A percentile compares a stretch with the other conserved stretches of the same genome.
These are phyloP conservation scores for Cheilosia vulpina DNA, from an alignment of 2,888 invertebrate species.

Conservation along the genomic window DNA sequence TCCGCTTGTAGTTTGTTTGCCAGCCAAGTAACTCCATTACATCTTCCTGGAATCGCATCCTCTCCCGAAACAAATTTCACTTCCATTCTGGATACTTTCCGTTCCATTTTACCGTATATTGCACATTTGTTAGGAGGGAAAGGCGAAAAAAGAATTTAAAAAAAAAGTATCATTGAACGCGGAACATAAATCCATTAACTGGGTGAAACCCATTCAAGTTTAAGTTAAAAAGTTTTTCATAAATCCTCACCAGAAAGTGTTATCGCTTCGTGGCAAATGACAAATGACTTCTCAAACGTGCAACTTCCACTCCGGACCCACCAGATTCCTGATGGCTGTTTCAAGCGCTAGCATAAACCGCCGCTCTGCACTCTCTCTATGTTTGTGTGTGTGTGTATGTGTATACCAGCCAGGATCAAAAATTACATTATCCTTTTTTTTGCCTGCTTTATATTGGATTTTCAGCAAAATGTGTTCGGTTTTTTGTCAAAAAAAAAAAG, in stretches of 20 bases:
- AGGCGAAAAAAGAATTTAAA: constrained; percentile 18
- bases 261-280: constrained; percentile 75
- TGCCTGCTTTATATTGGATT: constrained; percentile 61
- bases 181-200: constrained; percentile 74
- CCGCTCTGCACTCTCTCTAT: constrained; percentile 48
- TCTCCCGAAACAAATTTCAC: constrained; percentile 56
- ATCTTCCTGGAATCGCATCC: constrained; percentile 32
- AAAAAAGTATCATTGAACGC: constrained; percentile 49
- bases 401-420: constrained; percentile 51
- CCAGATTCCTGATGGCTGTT: constrained; percentile 17
- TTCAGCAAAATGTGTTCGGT: constrained; percentile 70
- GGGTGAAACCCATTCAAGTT: constrained; percentile 73
- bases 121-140: constrained; percentile 58
- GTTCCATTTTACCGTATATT: constrained; percentile 57
- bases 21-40: constrained; percentile 42
- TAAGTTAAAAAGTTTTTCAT: constrained; percentile 74
- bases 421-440: constrained; percentile 72
- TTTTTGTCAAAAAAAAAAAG: constrained; percentile 36
- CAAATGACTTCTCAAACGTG: constrained; percentile 75
- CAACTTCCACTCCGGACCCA: constrained; percentile 33
- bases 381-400: not conserved
- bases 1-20: constrained; percentile 25
- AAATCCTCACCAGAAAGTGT: constrained; percentile 75
- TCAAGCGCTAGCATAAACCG: constrained; percentile 40
- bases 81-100: constrained; percentile 56